phyloP scores from a whole-genome alignment of 64 coral and sea anemone genomes.

The Montipora efflorescens region DNA sequence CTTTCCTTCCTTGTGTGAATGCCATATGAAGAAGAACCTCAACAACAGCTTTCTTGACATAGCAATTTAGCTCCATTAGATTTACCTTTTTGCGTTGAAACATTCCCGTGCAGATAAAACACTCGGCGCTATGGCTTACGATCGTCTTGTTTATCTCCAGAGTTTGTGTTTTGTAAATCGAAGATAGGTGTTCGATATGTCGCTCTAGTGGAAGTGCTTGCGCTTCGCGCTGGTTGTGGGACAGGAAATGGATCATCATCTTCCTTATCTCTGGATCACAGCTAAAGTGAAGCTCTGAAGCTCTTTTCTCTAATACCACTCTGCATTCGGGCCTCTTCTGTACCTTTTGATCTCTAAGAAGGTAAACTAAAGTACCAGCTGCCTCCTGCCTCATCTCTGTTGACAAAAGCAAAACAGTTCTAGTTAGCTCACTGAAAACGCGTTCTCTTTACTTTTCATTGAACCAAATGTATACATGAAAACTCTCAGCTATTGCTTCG shows the following conservation, averaged over 20 bases:
- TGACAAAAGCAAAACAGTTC: not conserved
- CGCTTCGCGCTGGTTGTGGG: not conserved
- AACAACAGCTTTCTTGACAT: too few species aligned
- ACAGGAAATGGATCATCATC: not conserved
- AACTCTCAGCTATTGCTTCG: too few species aligned
- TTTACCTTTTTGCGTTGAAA: constrained; percentile 9
- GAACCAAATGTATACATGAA: too few species aligned
- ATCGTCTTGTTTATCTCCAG: not conserved
- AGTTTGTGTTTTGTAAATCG: not conserved
- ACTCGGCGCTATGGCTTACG: not conserved
- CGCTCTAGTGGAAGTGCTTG: not conserved
- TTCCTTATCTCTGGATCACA: not conserved
- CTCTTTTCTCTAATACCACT: not conserved
- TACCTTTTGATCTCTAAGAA: not conserved
- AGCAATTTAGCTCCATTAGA: too few species aligned
- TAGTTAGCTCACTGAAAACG: too few species aligned
- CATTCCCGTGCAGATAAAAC: not conserved
- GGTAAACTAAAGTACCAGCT: not conserved
- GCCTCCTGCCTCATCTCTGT: constrained; percentile 15
- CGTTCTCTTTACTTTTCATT: too few species aligned
- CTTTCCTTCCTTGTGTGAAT: too few species aligned
- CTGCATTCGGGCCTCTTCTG: constrained; percentile 25
- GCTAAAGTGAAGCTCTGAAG: not conserved
- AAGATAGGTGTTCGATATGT: constrained; percentile 9
- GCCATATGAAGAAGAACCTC: too few species aligned